These are phyloP conservation scores for Esox masquinongy DNA, from an alignment of 2,797 vertebrate genomes.

Conservation along the genomic window DNA sequence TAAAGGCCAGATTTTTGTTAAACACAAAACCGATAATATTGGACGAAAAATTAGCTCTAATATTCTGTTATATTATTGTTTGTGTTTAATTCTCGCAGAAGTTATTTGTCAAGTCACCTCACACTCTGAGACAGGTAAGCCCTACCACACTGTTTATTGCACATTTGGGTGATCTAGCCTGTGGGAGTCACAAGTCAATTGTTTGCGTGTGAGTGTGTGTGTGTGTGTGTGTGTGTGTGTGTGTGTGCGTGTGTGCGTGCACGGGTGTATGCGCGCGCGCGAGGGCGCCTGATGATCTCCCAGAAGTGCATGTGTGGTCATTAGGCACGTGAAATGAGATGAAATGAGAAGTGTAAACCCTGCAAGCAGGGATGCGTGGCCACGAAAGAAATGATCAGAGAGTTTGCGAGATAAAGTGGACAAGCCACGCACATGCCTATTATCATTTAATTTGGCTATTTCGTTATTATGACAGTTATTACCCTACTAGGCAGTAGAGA, in stretches of 20 bases:
- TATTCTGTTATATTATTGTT: not conserved
- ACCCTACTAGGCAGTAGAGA: not conserved
- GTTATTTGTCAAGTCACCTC: not conserved
- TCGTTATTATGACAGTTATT: not conserved
- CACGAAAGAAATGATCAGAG: not conserved
- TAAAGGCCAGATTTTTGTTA: not conserved
- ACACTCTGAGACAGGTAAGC: not conserved
- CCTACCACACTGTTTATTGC: not conserved
- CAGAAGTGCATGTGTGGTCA: not conserved
- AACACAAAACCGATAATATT: not conserved
- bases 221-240: not conserved
- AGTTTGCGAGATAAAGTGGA: not conserved
- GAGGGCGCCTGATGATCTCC: not conserved
- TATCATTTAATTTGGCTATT: not conserved
- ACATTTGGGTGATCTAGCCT: constrained; percentile 2
- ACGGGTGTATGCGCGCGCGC: not conserved
- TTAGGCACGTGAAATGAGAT: not conserved
- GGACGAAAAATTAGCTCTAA: not conserved
- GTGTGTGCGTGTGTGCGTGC: not conserved
- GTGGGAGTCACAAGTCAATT: not conserved
- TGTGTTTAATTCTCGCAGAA: not conserved
- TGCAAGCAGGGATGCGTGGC: not conserved
- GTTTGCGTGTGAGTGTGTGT: constrained; percentile 5
- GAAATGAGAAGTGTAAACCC: not conserved
- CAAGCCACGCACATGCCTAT: not conserved